phyloP scores from a whole-genome alignment of 2,113 vertebrate species.

The Alces alces region DNA sequence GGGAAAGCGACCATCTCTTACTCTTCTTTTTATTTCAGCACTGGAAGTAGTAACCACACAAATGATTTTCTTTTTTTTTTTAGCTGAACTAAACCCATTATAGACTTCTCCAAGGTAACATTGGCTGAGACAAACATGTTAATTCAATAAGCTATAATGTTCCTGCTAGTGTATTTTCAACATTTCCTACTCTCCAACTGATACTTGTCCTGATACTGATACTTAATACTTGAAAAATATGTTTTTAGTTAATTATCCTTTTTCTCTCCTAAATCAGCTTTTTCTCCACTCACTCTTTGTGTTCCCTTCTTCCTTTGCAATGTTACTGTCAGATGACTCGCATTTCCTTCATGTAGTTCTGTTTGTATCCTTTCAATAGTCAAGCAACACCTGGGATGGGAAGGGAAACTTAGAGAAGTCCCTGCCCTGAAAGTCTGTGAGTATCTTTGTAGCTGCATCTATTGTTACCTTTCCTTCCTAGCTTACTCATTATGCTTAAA shows the following conservation, averaged over 20 bases:
- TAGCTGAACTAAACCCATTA: neutral
- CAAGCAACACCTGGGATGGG: neutral
- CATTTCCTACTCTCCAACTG: neutral
- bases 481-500: neutral
- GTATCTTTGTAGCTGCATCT: neutral
- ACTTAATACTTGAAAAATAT: neutral
- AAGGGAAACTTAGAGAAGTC: neutral
- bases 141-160: neutral
- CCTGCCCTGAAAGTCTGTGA: neutral
- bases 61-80: neutral
- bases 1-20: neutral
- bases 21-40: neutral
- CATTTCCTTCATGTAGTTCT: neutral
- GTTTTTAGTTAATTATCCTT: neutral
- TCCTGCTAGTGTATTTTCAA: neutral
- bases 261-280: neutral
- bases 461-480: neutral
- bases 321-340: neutral
- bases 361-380: neutral
- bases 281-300: neutral
- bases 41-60: neutral
- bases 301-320: neutral
- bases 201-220: neutral
- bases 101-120: neutral
- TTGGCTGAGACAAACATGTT: neutral